A percentile compares a stretch with the other conserved stretches of the same genome.
phyloP scores from a whole-genome alignment of 2,888 invertebrate species.

The Melanostoma scalare region DNA sequence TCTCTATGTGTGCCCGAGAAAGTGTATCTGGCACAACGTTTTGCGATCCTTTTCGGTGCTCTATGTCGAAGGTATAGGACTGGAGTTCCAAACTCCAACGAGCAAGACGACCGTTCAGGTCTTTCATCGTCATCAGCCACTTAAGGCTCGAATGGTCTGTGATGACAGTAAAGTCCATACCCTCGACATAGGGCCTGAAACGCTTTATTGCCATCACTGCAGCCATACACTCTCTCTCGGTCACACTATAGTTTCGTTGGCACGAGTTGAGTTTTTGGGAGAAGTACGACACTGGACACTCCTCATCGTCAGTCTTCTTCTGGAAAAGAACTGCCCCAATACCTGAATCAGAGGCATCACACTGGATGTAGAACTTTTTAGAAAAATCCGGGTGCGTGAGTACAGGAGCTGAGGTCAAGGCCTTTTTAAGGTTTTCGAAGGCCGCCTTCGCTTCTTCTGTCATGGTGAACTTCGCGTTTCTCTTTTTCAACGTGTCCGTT shows the following conservation, averaged over 20 bases:
- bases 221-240: neutral
- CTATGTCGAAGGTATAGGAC: too few species aligned
- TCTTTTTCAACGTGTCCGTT: slow-evolving; percentile 33
- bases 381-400: slow-evolving; percentile 8
- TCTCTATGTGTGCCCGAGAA: too few species aligned
- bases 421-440: slow-evolving; percentile 3
- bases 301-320: neutral
- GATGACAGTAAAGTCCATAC: too few species aligned
- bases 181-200: too few species aligned
- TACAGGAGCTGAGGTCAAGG: neutral
- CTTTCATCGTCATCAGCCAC: too few species aligned
- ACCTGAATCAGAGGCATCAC: slow-evolving; percentile 5
- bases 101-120: too few species aligned
- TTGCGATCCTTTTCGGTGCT: too few species aligned
- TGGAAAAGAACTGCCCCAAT: slow-evolving; percentile 11
- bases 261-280: slow-evolving; percentile 8
- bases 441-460: neutral
- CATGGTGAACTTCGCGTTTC: neutral
- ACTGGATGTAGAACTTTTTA: slow-evolving; percentile 3
- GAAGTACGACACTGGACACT: neutral
- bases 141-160: too few species aligned
- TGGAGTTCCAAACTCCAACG: too few species aligned
- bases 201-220: too few species aligned
- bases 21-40: too few species aligned
- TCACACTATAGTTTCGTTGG: slow-evolving; percentile 27